Percentiles rank a stretch among this genome's conserved stretches.
These are phyloP conservation scores for Aramus guarauna DNA, from an alignment of 2,113 vertebrate species.

Conservation along the genomic window DNA sequence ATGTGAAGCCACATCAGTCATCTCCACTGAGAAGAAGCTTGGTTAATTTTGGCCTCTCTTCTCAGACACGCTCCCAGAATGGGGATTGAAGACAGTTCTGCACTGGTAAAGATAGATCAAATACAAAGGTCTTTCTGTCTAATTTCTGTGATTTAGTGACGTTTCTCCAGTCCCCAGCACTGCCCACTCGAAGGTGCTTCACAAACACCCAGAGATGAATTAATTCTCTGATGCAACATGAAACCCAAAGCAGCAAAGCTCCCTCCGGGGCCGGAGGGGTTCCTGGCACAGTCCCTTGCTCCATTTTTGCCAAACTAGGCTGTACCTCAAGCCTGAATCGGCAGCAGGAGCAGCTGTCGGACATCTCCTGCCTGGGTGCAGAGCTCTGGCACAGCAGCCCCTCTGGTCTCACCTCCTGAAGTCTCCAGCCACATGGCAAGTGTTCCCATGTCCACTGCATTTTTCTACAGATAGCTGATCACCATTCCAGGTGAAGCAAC, in stretches of 20 bases:
- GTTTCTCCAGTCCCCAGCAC: background rate
- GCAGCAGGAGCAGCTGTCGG: background rate
- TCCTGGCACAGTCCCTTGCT: background rate
- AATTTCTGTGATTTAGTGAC: background rate
- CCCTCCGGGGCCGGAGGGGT: no score
- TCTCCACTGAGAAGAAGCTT: background rate
- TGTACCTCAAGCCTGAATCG: background rate
- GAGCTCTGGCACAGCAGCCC: background rate
- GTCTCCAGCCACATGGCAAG: background rate
- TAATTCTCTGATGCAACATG: background rate
- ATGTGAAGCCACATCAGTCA: background rate
- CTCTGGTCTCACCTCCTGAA: background rate
- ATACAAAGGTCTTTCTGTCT: background rate
- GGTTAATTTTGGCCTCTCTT: background rate
- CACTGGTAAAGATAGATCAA: background rate
- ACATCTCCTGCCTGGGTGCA: background rate
- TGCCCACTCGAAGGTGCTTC: background rate
- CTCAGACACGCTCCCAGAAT: background rate
- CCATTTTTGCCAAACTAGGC: background rate
- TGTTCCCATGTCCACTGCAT: background rate
- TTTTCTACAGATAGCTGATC: background rate
- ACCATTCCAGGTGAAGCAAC: background rate
- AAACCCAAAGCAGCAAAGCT: background rate
- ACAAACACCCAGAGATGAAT: background rate
- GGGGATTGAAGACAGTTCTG: background rate